Percentiles rank a stretch among this genome's conserved stretches.
Conservation (phyloP, 2,888 invertebrate species). For the Notocelia uddmanniana region DNA sequence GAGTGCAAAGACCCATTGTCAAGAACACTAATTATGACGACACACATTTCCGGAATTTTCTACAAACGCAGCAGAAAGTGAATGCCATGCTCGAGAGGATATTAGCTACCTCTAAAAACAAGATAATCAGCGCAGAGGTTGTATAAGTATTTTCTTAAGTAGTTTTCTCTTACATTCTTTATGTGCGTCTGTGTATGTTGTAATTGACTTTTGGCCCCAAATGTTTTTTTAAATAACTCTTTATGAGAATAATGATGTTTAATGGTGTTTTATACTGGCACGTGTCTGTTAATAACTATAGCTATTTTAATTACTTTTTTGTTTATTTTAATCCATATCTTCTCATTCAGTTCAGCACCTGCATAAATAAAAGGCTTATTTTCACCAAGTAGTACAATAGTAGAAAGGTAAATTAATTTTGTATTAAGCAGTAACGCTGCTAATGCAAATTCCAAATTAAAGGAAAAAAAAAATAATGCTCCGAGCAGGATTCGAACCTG, state of each 20-base stretch:
- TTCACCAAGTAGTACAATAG: too few relatives aligned
- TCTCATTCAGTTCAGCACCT: too few relatives aligned
- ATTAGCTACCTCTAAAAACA: slow-evolving; percentile 61
- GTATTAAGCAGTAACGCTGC: too few relatives aligned
- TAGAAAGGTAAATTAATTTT: too few relatives aligned
- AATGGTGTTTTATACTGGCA: not conserved
- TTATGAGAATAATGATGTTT: not conserved
- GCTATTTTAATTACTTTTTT: not conserved
- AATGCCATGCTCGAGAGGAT: slow-evolving; percentile 74
- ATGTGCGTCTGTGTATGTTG: not conserved
- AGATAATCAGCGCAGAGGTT: slow-evolving; percentile 66
- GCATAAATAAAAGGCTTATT: too few relatives aligned
- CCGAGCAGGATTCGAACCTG: too few relatives aligned
- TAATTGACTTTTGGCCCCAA: not conserved
- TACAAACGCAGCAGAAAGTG: slow-evolving; percentile 76
- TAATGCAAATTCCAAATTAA: too few relatives aligned
- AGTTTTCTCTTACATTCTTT: not conserved
- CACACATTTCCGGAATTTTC: slow-evolving; percentile 68
- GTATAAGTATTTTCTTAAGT: slow-evolving; percentile 4
- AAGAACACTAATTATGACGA: slow-evolving; percentile 61
- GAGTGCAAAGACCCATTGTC: slow-evolving; percentile 65
- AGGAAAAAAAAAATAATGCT: too few relatives aligned
- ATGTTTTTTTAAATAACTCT: not conserved
- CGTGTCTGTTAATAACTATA: not conserved
- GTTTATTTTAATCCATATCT: not conserved